phyloP scores from a whole-genome alignment of 2,797 vertebrate species.

The Muscicapa striata region DNA sequence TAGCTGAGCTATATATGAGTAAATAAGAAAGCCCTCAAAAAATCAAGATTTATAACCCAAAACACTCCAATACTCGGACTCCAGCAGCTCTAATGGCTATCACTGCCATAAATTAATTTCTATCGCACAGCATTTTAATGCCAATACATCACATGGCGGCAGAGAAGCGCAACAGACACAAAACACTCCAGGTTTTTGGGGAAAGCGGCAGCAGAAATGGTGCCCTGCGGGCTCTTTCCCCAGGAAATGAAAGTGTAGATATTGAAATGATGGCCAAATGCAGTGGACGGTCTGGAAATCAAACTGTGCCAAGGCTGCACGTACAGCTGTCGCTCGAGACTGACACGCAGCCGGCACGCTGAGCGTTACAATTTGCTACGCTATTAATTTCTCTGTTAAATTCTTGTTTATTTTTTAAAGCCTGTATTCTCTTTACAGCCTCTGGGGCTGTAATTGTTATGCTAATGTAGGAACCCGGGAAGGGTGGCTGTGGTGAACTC shows the following conservation, averaged over 20 bases:
- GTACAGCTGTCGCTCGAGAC: neutral
- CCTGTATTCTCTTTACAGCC: neutral
- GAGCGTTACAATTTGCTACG: neutral
- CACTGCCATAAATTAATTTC: neutral
- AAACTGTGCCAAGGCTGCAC: neutral
- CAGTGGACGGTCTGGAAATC: neutral
- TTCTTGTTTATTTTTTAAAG: neutral
- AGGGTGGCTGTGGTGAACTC: neutral
- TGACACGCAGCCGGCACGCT: fast-evolving
- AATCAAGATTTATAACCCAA: neutral
- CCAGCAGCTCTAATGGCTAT: neutral
- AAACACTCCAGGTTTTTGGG: neutral
- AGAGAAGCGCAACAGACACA: neutral
- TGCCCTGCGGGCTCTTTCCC: neutral
- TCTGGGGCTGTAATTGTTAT: slow-evolving; percentile 6
- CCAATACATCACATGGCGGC: neutral
- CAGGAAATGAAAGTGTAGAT: neutral
- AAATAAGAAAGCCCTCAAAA: neutral
- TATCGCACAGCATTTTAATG: neutral
- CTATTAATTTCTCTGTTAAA: slow-evolving; percentile 35
- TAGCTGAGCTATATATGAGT: neutral
- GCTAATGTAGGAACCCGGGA: neutral
- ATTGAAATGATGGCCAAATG: neutral
- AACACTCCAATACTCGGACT: fast-evolving
- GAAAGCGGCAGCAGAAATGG: fast-evolving